Base-by-base conservation (phyloP, 2,113 vertebrate genomes). In the Megalops atlanticus region DNA sequence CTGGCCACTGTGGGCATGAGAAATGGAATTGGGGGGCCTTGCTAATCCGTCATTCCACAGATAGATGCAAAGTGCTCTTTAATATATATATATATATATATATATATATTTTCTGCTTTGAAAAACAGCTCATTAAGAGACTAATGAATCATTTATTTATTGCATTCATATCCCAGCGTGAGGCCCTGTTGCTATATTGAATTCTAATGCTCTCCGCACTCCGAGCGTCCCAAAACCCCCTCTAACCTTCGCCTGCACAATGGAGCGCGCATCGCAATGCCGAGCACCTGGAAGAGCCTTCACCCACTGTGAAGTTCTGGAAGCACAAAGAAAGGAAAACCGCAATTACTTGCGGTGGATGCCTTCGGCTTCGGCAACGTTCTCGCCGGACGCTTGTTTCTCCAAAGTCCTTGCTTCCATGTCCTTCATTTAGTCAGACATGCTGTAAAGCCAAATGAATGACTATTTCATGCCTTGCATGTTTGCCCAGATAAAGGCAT, bases 81-180 rank as follows among this genome's bases (percentile, higher is more conserved):
- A 18, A 35, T 11, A 21, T 21, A 54, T 10, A 45, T 39, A 64
- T 31, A 31, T n/a, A n/a, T n/a, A n/a, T n/a, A n/a, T n/a, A n/a
- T n/a, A n/a, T n/a, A n/a, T 24, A 31, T 64, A 27, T 64, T 1
- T 6, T 24, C 33, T 7, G 70, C 18, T 40, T 49, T 52, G 18
- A 72, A 38, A n/a, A 73, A 54, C 45, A 49, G 31, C 70, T 58
- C 70, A 33, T 74, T 80, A 80, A 31, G 79, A 54, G n/a, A n/a
- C 33, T 33, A 72, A 41, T 33, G 45, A 80, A 71, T 71, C 43
- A 5, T 58, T 54, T 39, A 16, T 52, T 80, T 54, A 70, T 49
- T 52, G 43, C 14, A 39, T 5, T 12, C 15, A 27, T n/a, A 27
- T 47, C n/a, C 24, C 54, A 14, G 77, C 31, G 27, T 39, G 36